Base-by-base conservation (phyloP, 2,888 invertebrate species). In the Tinea semifulvella region DNA sequence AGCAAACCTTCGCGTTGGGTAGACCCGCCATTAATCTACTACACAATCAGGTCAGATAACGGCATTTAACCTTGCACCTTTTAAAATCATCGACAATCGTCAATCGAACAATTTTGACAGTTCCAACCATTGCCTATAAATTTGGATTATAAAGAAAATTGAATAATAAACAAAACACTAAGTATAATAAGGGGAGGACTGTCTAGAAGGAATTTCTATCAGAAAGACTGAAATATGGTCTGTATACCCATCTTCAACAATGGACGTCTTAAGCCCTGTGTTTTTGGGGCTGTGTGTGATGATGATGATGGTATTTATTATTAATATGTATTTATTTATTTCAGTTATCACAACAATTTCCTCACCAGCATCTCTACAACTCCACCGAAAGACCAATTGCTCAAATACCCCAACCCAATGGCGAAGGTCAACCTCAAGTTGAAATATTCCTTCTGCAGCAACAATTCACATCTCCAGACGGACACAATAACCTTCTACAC, bases 1-100 rank as follows among this genome's bases (percentile, higher is more conserved):
- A 73, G 11, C 67, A 84, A 1, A 79, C 73, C 53, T 80, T 86
- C 47, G 84, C 85, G 1, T 61, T 85, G 1, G 87, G 85, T 1
- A 79, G 83, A 55, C 76, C 80, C 53, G 84, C 85, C 1, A 66
- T 85, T 1, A 71, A 82, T 44, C 75, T 84, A 8, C 64, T 59
- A 31, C 50, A 54, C 31, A 60, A 65, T 47, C 56, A 56, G 58
- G 64, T 63, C 26, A 47, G 26, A 8, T 13, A 14, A 13, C 8
- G 8, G 8, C 22, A 22, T 7, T 22, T 8, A 8, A 38, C n/a
- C 10, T n/a, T n/a, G n/a, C n/a, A n/a, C n/a, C n/a, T n/a, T n/a
- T n/a, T n/a, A n/a, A n/a, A n/a, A n/a, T n/a, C n/a, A n/a, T n/a
- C n/a, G n/a, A n/a, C n/a, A n/a, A n/a, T n/a, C n/a, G n/a, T n/a